These are phyloP conservation scores for Diacarnus erythraeanus DNA, from an alignment of 37 sponge, comb jelly and placozoan genomes.

Conservation along the genomic window DNA sequence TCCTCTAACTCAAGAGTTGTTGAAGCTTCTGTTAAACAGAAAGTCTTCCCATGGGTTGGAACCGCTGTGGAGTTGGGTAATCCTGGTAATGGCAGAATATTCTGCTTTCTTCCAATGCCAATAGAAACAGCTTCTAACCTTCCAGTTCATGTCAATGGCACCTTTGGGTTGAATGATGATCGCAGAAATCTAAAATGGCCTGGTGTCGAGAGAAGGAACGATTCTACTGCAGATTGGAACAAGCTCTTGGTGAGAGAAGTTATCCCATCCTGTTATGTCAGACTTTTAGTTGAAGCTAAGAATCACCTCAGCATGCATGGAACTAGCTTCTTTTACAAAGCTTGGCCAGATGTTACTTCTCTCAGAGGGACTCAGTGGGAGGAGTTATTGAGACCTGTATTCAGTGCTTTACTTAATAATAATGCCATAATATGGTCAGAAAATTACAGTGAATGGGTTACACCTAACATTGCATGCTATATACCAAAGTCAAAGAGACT, in stretches of 20 bases:
- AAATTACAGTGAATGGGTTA: neutral
- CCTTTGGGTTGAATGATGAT: slow-evolving; percentile 52
- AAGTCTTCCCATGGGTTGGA: slow-evolving; percentile 35
- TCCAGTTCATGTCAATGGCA: slow-evolving; percentile 74
- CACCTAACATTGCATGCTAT: neutral
- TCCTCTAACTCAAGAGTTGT: neutral
- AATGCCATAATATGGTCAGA: neutral
- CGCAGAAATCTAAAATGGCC: slow-evolving; percentile 56
- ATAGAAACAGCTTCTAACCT: slow-evolving; percentile 27
- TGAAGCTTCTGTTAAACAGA: slow-evolving; percentile 12
- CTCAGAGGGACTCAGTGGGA: slow-evolving; percentile 4
- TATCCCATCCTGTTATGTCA: slow-evolving; percentile 38
- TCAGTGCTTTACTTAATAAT: neutral
- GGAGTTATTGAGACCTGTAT: slow-evolving; percentile 4
- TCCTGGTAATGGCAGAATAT: slow-evolving; percentile 32
- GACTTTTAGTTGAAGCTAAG: slow-evolving; percentile 21
- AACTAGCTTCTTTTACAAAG: neutral
- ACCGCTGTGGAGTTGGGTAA: slow-evolving; percentile 18
- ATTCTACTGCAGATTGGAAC: slow-evolving; percentile 55
- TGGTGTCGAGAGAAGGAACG: slow-evolving; percentile 31
- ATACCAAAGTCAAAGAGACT: slow-evolving; percentile 1
- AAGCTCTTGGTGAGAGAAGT: slow-evolving; percentile 20
- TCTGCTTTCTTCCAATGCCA: slow-evolving; percentile 71
- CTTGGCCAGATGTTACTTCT: slow-evolving; percentile 11
- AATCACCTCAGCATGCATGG: neutral